Base-by-base conservation (phyloP, 1,140 invertebrate species). In the Leptinotarsa texana region DNA sequence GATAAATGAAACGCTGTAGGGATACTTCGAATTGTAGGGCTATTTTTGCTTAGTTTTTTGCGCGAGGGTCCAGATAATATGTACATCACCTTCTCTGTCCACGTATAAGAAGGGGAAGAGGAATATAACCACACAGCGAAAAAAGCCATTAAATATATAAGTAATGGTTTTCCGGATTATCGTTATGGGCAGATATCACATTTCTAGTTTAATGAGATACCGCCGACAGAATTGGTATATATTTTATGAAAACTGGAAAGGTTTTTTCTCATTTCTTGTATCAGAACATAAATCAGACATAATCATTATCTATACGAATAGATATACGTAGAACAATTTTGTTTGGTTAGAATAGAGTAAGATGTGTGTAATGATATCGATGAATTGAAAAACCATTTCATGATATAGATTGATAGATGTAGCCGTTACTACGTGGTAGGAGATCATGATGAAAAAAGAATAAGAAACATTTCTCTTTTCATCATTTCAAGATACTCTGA, bases 1-100 rank as follows among this genome's bases (percentile, higher is more conserved):
- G 79, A 80, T 80, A 78, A 80, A 80, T 80, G 79, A 80, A 80
- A 76, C 71, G 75, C 77, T 77, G 75, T 74, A 75, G 79, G 79
- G 77, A 78, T 79, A 77, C 75, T 80, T 78, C 79, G 79, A 80
- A 80, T 80, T 79, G 79, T 77, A 72, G 76, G 74, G 74, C 77
- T 77, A 79, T 80, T 80, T 77, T 75, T 80, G 79, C 77, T 79
- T 79, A 77, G 75, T 80, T 80, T 80, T 80, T 80, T 80, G 74
- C 73, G 74, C 61, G 72, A 75, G 79, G 79, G 79, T 80, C 75
- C 72, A 77, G 65, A 77, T 79, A 80, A 80, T 80, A 79, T 78
- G 72, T 76, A 74, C 79, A 77, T 77, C 77, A 73, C 63, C 71
- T 65, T 69, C 74, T 69, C 68, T 76, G 79, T 80, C 78, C 78